Conservation (phyloP, 2,888 invertebrate genomes). For the Eristalis tenax region DNA sequence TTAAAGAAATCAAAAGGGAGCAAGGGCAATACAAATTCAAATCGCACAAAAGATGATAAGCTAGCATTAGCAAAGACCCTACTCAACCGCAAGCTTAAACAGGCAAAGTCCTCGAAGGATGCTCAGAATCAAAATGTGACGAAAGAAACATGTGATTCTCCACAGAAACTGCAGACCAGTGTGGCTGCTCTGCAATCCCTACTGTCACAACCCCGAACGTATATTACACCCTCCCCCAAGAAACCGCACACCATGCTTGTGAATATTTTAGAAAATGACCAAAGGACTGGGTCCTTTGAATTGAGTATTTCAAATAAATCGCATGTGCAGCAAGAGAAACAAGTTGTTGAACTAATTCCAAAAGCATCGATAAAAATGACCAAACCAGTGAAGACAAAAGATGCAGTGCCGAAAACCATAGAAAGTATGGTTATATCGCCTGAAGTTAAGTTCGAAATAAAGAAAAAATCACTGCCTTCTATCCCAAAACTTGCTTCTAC, state of each 20-base stretch:
- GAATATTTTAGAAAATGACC: conserved; percentile 15
- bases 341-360: conserved; percentile 9
- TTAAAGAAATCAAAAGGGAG: conserved; percentile 73
- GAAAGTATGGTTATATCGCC: conserved; percentile 12
- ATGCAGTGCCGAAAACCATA: not conserved
- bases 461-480: not conserved
- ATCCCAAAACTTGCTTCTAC: not conserved
- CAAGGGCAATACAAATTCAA: not conserved
- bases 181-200: conserved; percentile 6
- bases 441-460: conserved; percentile 14
- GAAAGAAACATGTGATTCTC: not conserved
- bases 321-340: not conserved
- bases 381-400: not conserved
- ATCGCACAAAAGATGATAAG: conserved; percentile 28
- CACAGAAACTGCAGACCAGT: not conserved
- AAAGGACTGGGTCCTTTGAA: conserved; percentile 12
- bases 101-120: conserved; percentile 12
- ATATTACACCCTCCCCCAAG: not conserved
- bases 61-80: conserved; percentile 38
- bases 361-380: conserved; percentile 32
- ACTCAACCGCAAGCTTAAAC: conserved; percentile 41
- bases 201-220: conserved; percentile 33
- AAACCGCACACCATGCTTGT: conserved; percentile 25
- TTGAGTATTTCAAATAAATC: conserved; percentile 1
- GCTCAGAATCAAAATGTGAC: not conserved